Evolutionary conservation across 2,113 vertebrate genomes (phyloP), one percentile per base, ranked within the genome.

Genomic region (Cinclus cinclus): DNA sequence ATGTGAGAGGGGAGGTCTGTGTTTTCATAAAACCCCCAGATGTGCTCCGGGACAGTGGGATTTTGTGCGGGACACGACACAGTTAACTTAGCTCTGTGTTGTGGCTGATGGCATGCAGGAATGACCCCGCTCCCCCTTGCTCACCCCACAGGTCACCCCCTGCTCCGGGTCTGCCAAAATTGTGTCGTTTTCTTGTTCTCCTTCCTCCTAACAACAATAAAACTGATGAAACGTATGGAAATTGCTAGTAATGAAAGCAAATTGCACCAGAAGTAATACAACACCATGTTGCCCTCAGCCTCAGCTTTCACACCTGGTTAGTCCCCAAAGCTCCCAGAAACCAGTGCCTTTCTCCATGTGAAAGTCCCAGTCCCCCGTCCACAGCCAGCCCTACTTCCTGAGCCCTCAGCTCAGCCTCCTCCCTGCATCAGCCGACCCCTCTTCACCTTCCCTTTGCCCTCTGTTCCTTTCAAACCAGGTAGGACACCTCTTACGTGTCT

Each of bases 201-300:
- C 63, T 79, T 92, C 41, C 90, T 64, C 33, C 55, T 73, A 69
- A 76, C 67, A 79, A 69, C 70, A 87, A 73, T 53, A 90, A 94
- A 93, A 91, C 44, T 69, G 37, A 65, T 95, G 78, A 76, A 92
- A 95, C 52, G 30, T 73, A 37, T 86, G 75, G 63, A 90, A 97
- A 93, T 88, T 24, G 37, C 46, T 53, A 22, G 52, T 90, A 88
- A 92, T 42, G 78, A 91, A 78, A 77, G 75, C 81, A 87, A 95
- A 85, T 76, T 13, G 3, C 55, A 53, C 37, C 59, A 80, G 88
- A 88, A 91, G 70, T 87, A 82, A 70, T 64, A 42, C 42, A 90
- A 87, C 46, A 69, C 74, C 5, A 1, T 5, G 10, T n/a, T 59
- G n/a, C 70, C 83, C 62, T 87, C 77, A 63, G 47, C 62, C 58